These are phyloP conservation scores for Philypnodon macrostomus DNA, from an alignment of 2,797 vertebrate genomes.

Conservation along the genomic window DNA sequence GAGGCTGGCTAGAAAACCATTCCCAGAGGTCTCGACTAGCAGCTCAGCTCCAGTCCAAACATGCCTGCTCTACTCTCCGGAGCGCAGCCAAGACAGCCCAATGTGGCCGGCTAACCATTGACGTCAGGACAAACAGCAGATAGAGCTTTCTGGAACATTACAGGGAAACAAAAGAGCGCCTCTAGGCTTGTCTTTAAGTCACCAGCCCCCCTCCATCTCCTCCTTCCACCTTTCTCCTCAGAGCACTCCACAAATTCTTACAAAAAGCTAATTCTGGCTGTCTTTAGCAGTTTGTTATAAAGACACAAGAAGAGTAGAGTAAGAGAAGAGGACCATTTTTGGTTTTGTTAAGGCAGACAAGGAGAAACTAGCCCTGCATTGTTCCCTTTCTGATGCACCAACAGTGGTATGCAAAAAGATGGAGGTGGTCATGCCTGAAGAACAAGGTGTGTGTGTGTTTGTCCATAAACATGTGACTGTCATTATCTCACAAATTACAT, in stretches of 20 bases:
- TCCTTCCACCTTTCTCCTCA: constrained; percentile 4
- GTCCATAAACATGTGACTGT: constrained; percentile 11
- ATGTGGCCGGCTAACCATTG: constrained; percentile 49
- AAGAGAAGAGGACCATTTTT: constrained; percentile 31
- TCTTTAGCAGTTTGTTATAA: constrained; percentile 32
- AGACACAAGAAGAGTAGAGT: constrained; percentile 25
- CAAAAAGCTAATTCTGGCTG: constrained; percentile 19
- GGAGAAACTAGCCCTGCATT: constrained; percentile 39
- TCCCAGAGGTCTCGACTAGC: constrained; percentile 60
- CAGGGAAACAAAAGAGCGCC: constrained; percentile 53
- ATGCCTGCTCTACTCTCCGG: constrained; percentile 64
- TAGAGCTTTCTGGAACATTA: constrained; percentile 49
- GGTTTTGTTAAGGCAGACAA: constrained; percentile 46
- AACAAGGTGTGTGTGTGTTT: constrained; percentile 36
- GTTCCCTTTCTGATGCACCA: constrained; percentile 41
- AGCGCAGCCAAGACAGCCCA: constrained; percentile 55
- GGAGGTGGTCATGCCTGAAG: constrained; percentile 29
- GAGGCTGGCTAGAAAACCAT: constrained; percentile 51
- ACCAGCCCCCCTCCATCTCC: constrained; percentile 5
- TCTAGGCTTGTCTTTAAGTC: constrained; percentile 31
- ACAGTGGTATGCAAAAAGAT: constrained; percentile 37
- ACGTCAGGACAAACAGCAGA: constrained; percentile 54
- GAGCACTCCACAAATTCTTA: constrained; percentile 30
- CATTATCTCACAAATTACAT: constrained; percentile 10
- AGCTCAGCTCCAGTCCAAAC: constrained; percentile 63